Base-by-base conservation (phyloP, 2,113 vertebrate genomes). In the Sebastes schlegelii region DNA sequence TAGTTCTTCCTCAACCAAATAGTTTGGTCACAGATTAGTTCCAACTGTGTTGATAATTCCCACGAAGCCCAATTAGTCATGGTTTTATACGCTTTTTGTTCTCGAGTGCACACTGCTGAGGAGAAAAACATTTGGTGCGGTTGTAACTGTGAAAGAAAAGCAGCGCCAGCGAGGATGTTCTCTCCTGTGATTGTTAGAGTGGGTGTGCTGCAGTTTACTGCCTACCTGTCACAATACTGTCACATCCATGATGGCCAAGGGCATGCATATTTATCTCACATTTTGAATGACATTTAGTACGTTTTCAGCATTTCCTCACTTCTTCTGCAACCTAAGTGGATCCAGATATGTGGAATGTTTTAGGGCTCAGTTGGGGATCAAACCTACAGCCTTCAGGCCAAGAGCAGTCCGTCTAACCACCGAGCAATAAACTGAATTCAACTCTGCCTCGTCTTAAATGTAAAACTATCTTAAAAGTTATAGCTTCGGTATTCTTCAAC, bases 11-110 rank as follows among this genome's bases (percentile, higher is more conserved):
- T 70, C 60, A 80, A 83, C 78, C 34, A 83, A 72, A 76, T 17
- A 6, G 54, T 65, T 71, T 78, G 71, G 62, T 84, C 26, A 75
- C 60, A 82, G 58, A 87, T 90, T 80, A 62, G 81, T 72, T 86
- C 80, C 71, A 86, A 70, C 60, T 82, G 77, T 80, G 74, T 40
- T 42, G 55, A 74, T 86, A 74, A 83, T 83, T 73, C 68, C 73
- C 73, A 76, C 66, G 67, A 48, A 84, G 62, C 34, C 11, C 55
- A 80, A 74, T 83, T 86, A 83, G 81, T 64, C 58, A 64, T 65
- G 60, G 71, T 83, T 83, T 85, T 77, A 21, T 48, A 23, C 4
- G 65, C 34, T 14, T 60, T 82, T 69, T 82, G 48, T 78, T 78
- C 60, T 73, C 21, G 21, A 63, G 64, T 45, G 26, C 66, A 40